Conservation (phyloP, 2,113 vertebrate species). For the zebrafish (Danio rerio) region DNA sequence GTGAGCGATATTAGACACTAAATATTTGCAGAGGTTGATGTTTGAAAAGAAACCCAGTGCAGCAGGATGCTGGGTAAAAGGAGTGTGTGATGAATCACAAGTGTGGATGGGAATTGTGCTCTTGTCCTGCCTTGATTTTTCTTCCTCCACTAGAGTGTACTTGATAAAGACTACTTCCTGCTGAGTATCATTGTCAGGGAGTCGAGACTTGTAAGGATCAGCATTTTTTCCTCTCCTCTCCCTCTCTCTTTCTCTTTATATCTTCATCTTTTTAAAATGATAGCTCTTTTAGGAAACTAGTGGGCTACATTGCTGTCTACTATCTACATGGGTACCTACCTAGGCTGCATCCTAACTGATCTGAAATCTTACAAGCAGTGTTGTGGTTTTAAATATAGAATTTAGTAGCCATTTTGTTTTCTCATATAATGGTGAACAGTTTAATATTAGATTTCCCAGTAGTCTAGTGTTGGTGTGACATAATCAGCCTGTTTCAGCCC, state of each 20-base stretch:
- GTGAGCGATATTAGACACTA: neutral
- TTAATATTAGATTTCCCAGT: neutral
- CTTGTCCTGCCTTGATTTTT: slow-evolving; percentile 12
- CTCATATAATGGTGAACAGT: too few species aligned
- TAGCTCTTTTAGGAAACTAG: neutral
- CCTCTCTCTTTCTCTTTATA: neutral
- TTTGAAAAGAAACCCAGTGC: neutral
- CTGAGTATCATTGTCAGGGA: slow-evolving; percentile 25
- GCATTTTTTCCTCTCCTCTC: neutral
- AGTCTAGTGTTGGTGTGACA: neutral
- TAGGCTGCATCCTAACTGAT: neutral
- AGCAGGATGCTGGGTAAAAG: neutral
- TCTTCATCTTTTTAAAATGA: neutral
- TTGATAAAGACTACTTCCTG: slow-evolving; percentile 19
- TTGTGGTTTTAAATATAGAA: neutral
- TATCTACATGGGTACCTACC: neutral
- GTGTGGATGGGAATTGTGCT: slow-evolving; percentile 20
- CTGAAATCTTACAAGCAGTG: neutral
- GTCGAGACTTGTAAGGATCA: slow-evolving; percentile 5
- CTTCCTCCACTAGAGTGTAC: slow-evolving; percentile 5
- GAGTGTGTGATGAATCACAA: slow-evolving; percentile 12
- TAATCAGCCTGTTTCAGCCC: neutral
- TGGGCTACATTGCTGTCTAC: too few species aligned
- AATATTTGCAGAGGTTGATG: slow-evolving; percentile 30
- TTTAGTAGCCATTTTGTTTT: neutral